phyloP scores from a whole-genome alignment of 2,888 invertebrate species.

The Lepidonotus clava region DNA sequence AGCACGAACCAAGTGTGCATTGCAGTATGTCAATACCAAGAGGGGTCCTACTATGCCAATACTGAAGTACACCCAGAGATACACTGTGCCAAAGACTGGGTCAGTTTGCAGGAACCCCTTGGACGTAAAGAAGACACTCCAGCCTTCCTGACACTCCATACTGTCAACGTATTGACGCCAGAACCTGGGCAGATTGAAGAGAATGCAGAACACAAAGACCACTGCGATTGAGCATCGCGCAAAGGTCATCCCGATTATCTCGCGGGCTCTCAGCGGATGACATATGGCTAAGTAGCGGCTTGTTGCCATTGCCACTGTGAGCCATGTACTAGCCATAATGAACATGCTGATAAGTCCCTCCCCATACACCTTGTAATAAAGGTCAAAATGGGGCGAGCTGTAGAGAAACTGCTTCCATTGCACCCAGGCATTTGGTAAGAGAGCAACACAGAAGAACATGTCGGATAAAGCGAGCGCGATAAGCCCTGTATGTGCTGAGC shows the following conservation, averaged over 20 bases:
- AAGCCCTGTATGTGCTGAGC: conserved; percentile 77
- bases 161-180: conserved; percentile 55
- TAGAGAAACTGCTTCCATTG: conserved; percentile 31
- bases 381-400: conserved; percentile 48
- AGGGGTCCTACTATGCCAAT: conserved; percentile 76
- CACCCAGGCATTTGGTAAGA: conserved; percentile 73
- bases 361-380: conserved; percentile 71
- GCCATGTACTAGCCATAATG: conserved; percentile 77
- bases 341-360: conserved; percentile 75
- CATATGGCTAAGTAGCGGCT: conserved; percentile 78
- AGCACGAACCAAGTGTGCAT: conserved; percentile 73
- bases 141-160: conserved; percentile 54
- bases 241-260: conserved; percentile 73
- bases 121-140: conserved; percentile 50
- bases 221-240: conserved; percentile 72
- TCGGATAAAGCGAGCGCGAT: conserved; percentile 77
- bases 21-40: conserved; percentile 74
- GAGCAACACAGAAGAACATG: conserved; percentile 76
- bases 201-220: conserved; percentile 59
- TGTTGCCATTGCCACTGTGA: conserved; percentile 78
- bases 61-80: conserved; percentile 71
- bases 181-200: conserved; percentile 63
- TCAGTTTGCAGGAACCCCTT: conserved; percentile 50
- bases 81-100: conserved; percentile 53
- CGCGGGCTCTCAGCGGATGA: conserved; percentile 77